Evolutionary conservation across 2,113 vertebrate genomes (phyloP).

Genomic region (Caranx melampygus): DNA sequence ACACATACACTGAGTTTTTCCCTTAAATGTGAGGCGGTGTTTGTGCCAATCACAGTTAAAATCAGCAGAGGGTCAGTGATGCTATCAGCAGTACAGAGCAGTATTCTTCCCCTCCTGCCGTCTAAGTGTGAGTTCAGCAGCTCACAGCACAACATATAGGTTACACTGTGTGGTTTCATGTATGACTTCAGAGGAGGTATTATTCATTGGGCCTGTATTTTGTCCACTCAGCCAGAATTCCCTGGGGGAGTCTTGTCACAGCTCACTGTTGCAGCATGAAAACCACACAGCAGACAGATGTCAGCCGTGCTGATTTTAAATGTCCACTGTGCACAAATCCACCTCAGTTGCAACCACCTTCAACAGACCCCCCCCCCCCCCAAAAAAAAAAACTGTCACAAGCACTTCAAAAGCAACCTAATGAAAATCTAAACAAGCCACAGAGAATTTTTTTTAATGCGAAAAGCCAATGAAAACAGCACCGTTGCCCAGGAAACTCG

Average conservation of each 20-base stretch:
- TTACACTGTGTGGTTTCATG: constrained; percentile 26
- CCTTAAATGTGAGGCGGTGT: neutral
- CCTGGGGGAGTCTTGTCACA: constrained; percentile 53
- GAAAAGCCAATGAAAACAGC: constrained; percentile 53
- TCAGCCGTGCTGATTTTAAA: constrained; percentile 37
- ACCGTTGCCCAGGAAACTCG: constrained; percentile 38
- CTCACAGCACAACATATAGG: constrained; percentile 27
- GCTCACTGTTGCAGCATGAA: constrained; percentile 49
- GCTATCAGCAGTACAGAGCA: neutral
- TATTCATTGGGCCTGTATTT: constrained; percentile 52
- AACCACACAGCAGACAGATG: constrained; percentile 55
- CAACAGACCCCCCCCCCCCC: neutral
- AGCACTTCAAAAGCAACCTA: constrained; percentile 32
- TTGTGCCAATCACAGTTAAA: neutral
- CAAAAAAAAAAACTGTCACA: constrained; percentile 1
- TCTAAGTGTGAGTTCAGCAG: constrained; percentile 19
- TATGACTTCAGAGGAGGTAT: constrained; percentile 23
- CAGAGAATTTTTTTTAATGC: constrained; percentile 40
- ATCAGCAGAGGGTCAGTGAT: constrained; percentile 6
- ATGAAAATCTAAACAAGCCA: constrained; percentile 55
- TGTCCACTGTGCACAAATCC: constrained; percentile 10
- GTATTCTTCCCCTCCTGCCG: neutral
- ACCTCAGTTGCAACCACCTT: neutral
- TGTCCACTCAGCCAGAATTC: constrained; percentile 62
- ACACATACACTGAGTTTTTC: neutral